phyloP scores from a whole-genome alignment of 2,797 vertebrate genomes.

The Todus mexicanus region DNA sequence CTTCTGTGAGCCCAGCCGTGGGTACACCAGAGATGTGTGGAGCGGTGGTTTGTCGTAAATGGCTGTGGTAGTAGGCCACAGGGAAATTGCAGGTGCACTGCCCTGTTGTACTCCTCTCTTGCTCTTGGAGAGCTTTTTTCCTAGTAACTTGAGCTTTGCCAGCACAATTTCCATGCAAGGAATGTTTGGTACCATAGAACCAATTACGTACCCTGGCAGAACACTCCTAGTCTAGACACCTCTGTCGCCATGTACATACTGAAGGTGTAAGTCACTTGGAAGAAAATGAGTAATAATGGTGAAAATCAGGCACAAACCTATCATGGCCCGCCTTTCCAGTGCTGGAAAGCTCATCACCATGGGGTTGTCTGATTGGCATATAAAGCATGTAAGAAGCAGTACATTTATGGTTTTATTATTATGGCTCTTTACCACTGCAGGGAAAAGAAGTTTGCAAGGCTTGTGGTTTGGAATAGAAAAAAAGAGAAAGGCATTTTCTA shows the following conservation, averaged over 20 bases:
- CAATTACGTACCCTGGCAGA: background rate
- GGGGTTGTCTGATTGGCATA: background rate
- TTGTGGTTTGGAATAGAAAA: constrained; percentile 28
- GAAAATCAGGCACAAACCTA: background rate
- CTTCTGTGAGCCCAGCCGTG: accelerated
- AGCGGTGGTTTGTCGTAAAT: background rate
- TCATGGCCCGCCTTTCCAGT: background rate
- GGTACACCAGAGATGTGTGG: accelerated
- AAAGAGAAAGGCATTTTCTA: background rate
- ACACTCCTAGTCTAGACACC: constrained; percentile 48
- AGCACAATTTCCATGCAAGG: background rate
- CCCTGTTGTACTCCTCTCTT: background rate
- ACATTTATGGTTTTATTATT: background rate
- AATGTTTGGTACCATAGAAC: background rate
- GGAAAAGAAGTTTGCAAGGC: background rate
- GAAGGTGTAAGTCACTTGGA: background rate
- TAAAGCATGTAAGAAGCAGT: background rate
- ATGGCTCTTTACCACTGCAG: background rate
- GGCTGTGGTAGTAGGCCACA: background rate
- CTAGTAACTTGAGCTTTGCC: background rate
- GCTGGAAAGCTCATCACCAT: background rate
- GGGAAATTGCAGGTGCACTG: background rate
- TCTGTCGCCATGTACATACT: constrained; percentile 1
- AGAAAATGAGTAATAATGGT: background rate
- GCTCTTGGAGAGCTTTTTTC: background rate